Evolutionary conservation across 2,888 invertebrate species (phyloP).

Genomic region (Phlogophora meticulosa): DNA sequence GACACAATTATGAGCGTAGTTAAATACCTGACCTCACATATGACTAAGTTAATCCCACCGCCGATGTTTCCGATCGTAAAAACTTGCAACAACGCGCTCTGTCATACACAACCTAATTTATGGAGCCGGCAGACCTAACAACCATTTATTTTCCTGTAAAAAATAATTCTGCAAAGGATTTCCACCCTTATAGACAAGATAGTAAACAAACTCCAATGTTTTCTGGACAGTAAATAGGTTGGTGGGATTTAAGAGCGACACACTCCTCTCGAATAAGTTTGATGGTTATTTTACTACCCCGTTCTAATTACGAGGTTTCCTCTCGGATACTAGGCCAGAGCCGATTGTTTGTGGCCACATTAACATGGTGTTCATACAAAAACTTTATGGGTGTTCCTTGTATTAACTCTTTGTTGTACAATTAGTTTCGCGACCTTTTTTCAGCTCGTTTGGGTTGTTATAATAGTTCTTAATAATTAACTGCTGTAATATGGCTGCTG

Average conservation of each 20-base stretch:
- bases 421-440: slow-evolving; percentile 76
- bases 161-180: slow-evolving; percentile 43
- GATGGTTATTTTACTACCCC: slow-evolving; percentile 89
- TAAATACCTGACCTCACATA: slow-evolving; percentile 67
- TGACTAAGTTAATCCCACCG: slow-evolving; percentile 78
- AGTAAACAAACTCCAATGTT: slow-evolving; percentile 43
- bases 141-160: slow-evolving; percentile 57
- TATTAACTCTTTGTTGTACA: slow-evolving; percentile 83
- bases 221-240: slow-evolving; percentile 46
- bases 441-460: slow-evolving; percentile 61
- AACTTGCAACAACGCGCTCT: slow-evolving; percentile 86
- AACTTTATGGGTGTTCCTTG: slow-evolving; percentile 80
- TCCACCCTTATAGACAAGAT: slow-evolving; percentile 56
- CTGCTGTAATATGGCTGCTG: neutral
- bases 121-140: slow-evolving; percentile 77
- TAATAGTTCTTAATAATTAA: slow-evolving; percentile 47
- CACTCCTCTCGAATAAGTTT: slow-evolving; percentile 85
- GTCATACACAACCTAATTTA: slow-evolving; percentile 89
- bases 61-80: slow-evolving; percentile 82
- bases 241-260: slow-evolving; percentile 77
- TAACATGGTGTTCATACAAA: slow-evolving; percentile 80
- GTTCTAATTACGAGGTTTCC: slow-evolving; percentile 89
- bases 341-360: slow-evolving; percentile 82
- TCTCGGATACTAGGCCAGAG: slow-evolving; percentile 82
- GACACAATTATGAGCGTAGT: slow-evolving; percentile 46